Evolutionary conservation across 2,888 invertebrate species (phyloP), one percentile per base, ranked within the genome.

Genomic region (Acronicta leporina): DNA sequence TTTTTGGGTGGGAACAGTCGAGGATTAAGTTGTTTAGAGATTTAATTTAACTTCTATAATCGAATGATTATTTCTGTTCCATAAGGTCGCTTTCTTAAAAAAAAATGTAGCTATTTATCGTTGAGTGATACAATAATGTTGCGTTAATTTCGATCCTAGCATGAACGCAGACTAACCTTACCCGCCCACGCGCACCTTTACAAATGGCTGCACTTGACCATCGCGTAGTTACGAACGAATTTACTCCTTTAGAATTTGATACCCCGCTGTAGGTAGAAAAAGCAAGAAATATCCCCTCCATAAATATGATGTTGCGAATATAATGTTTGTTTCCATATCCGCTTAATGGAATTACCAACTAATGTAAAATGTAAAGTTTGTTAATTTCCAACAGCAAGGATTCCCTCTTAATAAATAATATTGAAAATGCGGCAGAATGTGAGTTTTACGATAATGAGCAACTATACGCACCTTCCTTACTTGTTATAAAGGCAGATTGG

Each of bases 131-230:
- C 10, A 46, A 46, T 20, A 55, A 41, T 15, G 48, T 63, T 20
- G 45, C 8, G 63, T 66, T 42, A 48, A 48, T 56, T 58, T 45
- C 5, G 8, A 57, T 69, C 40, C 50, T 35, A 49, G 41, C 49
- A 62, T 54, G 59, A 70, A 68, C 70, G 68, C 63, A 62, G 49
- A 43, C 63, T 53, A 59, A 65, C 64, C 63, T 71, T 68, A 64
- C 20, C 41, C 80, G 54, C 85, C 80, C 71, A 81, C 79, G 75
- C 66, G 66, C 58, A 69, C 60, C 55, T 68, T 77, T 84, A 86
- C 82, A 87, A 85, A 87, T 87, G 63, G 79, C 73, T 67, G 74
- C 80, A 78, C 81, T 83, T 80, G 81, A 79, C 76, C 80, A 65
- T 63, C 60, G 62, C 73, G 68, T 60, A n/a, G n/a, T n/a, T n/a